Evolutionary conservation across 2,888 invertebrate species (phyloP).

Genomic region (Ecdyonurus torrentis): DNA sequence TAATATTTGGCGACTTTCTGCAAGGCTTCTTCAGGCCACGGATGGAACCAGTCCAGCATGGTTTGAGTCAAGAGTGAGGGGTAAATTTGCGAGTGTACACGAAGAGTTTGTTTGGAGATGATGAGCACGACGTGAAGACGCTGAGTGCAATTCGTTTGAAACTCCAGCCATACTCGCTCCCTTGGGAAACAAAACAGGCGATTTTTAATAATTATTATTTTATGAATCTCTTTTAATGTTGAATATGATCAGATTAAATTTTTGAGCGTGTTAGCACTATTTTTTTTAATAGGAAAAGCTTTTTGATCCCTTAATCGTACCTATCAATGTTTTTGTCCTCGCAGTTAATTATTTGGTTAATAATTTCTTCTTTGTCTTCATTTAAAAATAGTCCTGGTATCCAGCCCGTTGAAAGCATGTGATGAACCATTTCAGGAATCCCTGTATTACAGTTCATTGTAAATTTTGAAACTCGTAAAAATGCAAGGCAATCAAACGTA

Average conservation of each 20-base stretch:
- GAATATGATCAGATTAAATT: too few relatives aligned
- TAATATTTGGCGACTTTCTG: constrained; percentile 74
- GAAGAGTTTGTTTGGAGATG: constrained; percentile 70
- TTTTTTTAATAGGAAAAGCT: too few relatives aligned
- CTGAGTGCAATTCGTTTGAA: constrained; percentile 54
- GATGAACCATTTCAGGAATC: constrained; percentile 47
- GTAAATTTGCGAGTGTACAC: constrained; percentile 75
- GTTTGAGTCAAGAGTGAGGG: constrained; percentile 85
- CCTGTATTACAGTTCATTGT: too few relatives aligned
- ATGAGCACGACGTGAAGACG: constrained; percentile 81
- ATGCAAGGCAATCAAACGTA: too few relatives aligned
- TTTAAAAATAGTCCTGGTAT: constrained; percentile 75
- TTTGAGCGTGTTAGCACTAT: too few relatives aligned
- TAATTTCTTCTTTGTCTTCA: constrained; percentile 72
- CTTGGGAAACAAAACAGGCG: too few relatives aligned
- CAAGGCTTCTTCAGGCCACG: constrained; percentile 83
- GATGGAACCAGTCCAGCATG: constrained; percentile 85
- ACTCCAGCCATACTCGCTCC: constrained; percentile 75
- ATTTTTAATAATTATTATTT: too few relatives aligned
- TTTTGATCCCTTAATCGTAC: neutral
- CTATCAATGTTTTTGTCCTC: neutral
- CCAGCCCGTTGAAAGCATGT: constrained; percentile 76
- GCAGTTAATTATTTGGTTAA: constrained; percentile 36
- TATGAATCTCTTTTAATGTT: too few relatives aligned
- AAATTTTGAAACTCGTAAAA: too few relatives aligned